Evolutionary conservation across 2,113 vertebrate species (phyloP).

Genomic region (Epinephelus moara): DNA sequence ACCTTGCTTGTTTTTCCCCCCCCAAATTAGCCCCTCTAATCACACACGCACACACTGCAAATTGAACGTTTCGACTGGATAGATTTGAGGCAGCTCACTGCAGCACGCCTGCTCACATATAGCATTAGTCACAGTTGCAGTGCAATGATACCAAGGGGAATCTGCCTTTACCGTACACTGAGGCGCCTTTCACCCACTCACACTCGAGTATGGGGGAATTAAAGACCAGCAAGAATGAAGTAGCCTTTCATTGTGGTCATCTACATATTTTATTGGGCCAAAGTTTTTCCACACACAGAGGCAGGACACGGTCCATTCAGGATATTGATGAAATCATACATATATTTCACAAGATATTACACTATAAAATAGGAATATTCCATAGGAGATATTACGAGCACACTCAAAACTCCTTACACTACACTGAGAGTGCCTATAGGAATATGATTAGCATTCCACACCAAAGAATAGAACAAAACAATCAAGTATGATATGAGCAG

Average conservation of each 20-base stretch:
- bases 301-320: conserved; percentile 24
- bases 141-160: conserved; percentile 70
- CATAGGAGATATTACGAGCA: background rate
- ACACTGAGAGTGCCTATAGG: background rate
- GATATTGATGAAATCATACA: conserved; percentile 7
- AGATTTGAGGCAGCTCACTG: conserved; percentile 74
- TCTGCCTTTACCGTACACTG: conserved; percentile 62
- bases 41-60: conserved; percentile 16
- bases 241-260: conserved; percentile 48
- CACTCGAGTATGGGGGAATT: conserved; percentile 38
- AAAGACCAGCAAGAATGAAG: conserved; percentile 36
- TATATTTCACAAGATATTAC: conserved; percentile 8
- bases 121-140: conserved; percentile 83
- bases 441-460: background rate
- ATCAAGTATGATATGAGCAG: background rate
- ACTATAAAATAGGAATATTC: conserved; percentile 11
- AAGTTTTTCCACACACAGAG: conserved; percentile 53
- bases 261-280: conserved; percentile 56
- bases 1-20: background rate
- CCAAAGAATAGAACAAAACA: background rate
- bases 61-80: conserved; percentile 37
- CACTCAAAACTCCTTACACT: background rate
- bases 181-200: conserved; percentile 74
- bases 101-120: conserved; percentile 78
- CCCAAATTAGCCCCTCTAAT: conserved; percentile 19